phyloP scores from a whole-genome alignment of 2,113 vertebrate species.

The Sinocyclocheilus anophthalmus region DNA sequence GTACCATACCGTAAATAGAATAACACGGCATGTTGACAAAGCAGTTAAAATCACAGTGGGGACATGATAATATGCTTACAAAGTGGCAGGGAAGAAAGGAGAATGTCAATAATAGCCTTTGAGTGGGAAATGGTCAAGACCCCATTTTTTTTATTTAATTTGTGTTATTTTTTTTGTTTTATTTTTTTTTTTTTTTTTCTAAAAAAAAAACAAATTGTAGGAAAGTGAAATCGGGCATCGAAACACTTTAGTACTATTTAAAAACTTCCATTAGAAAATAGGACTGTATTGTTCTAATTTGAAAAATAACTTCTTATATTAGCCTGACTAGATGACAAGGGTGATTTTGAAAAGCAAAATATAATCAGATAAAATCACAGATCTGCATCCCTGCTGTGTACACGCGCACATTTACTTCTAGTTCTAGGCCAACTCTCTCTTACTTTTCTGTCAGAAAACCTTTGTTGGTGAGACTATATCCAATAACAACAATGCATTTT shows the following conservation, averaged over 20 bases:
- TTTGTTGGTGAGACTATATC: background rate
- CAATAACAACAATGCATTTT: conserved; percentile 8
- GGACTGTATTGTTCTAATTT: background rate
- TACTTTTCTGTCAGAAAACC: background rate
- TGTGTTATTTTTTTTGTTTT: no score
- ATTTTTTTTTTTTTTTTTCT: no score
- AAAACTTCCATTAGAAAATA: background rate
- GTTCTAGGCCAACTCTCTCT: background rate
- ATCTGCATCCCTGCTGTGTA: conserved; percentile 3
- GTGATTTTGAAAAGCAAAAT: no score
- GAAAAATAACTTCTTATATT: background rate
- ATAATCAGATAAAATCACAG: no score
- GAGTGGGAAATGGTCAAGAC: background rate
- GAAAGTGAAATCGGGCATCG: background rate
- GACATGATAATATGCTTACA: background rate
- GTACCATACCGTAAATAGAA: background rate
- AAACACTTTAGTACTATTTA: background rate
- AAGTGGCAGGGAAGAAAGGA: background rate
- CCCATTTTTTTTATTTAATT: background rate
- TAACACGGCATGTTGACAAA: background rate
- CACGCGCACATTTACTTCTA: background rate
- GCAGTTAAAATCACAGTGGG: background rate
- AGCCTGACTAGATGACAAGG: background rate
- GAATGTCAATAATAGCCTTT: background rate
- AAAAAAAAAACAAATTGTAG: background rate